Base-by-base conservation (phyloP, 2,113 vertebrate species). In the Bufo bufo region DNA sequence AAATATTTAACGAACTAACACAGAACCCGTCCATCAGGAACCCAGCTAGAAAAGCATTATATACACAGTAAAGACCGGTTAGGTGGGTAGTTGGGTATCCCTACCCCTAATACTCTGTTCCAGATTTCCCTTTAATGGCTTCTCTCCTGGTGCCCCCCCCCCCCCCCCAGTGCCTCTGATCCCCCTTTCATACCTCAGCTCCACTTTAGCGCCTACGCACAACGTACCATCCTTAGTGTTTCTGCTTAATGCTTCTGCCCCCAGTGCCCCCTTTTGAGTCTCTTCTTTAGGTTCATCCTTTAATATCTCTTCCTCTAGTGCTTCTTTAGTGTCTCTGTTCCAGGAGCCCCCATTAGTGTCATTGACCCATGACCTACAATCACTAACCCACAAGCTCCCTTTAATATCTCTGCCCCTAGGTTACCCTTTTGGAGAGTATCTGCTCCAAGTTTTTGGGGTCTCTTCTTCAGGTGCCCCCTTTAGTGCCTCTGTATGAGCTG, bases 11-110 rank as follows among this genome's bases (percentile, higher is more conserved):
- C 79, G 10, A 63, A 45, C 69, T 4, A 33, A 20, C 20, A 11
- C 59, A 50, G 82, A 84, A 69, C 82, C 47, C 20, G 65, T 84
- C 65, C 63, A 33, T 52, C 81, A 52, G 61, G 81, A 74, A 33
- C 49, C 43, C 45, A 49, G 6, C 17, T 19, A 65, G 17, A 54
- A 78, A 78, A 11, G 54, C n/a, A 43, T 79, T 43, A 14, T 17
- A 43, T 14, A 52, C 33, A 33, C 33, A 33, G 33, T 33, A 33
- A 33, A 33, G 33, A 33, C 33, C 33, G 33, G 33, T 33, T 33
- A 33, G 33, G 33, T 33, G 33, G 33, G 33, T 33, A 33, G 33
- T 33, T 33, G 33, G 33, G 33, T 33, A 33, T 33, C 33, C 33
- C 33, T 33, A 33, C 33, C 12, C 12, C 12, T 58, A 52, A 9